phyloP scores from a whole-genome alignment of 2,797 vertebrate genomes.

The Acipenser transmontanus region DNA sequence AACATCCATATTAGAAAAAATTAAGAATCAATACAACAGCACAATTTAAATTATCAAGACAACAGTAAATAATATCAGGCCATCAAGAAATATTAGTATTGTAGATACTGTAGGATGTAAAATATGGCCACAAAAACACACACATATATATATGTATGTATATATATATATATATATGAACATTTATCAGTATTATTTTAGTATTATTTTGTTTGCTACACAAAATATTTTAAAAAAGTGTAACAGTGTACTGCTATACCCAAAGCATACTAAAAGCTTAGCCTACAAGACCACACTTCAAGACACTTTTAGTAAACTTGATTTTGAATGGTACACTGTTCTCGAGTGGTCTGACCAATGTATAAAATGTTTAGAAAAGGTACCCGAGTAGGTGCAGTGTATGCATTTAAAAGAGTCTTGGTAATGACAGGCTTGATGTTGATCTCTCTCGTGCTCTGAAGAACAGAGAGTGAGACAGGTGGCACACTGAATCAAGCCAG shows the following conservation, averaged over 20 bases:
- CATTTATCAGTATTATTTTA: too few species aligned
- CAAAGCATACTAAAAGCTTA: too few species aligned
- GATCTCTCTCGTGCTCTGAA: conserved; percentile 30
- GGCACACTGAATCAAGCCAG: conserved; percentile 16
- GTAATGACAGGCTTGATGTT: conserved; percentile 24
- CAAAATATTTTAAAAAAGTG: too few species aligned
- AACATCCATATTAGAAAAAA: conserved; percentile 4
- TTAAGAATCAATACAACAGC: neutral
- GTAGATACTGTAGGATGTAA: neutral
- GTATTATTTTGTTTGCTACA: too few species aligned
- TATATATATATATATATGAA: too few species aligned
- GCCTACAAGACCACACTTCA: too few species aligned
- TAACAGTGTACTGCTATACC: too few species aligned
- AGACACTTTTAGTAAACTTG: too few species aligned
- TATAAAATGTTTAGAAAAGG: conserved; percentile 12
- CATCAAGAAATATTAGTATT: too few species aligned
- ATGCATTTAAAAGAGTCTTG: conserved; percentile 30
- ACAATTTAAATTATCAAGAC: neutral
- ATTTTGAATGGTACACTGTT: too few species aligned
- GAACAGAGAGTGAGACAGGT: conserved; percentile 30
- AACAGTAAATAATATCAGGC: too few species aligned
- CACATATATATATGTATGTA: too few species aligned
- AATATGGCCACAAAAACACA: neutral
- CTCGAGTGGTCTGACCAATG: neutral
- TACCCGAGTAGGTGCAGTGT: conserved; percentile 42